These are phyloP conservation scores for Sebastes steindachneri DNA, from an alignment of 2,797 vertebrate species.

Conservation along the genomic window DNA sequence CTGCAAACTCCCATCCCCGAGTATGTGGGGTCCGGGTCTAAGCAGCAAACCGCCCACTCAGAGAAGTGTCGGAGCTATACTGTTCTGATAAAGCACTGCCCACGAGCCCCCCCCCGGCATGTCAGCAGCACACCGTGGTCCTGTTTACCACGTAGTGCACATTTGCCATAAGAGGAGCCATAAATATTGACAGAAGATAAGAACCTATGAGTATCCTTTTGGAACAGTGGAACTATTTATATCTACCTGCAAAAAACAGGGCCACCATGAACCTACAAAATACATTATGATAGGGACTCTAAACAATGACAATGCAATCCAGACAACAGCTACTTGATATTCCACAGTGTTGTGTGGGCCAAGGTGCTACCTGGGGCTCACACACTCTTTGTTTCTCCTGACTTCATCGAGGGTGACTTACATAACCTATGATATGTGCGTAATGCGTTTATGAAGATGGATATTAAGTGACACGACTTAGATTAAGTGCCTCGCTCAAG, in stretches of 20 bases:
- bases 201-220: constrained; percentile 23
- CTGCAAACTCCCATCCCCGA: constrained; percentile 71
- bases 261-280: constrained; percentile 4
- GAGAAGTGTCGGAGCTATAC: constrained; percentile 52
- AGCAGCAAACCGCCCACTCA: constrained; percentile 75
- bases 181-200: constrained; percentile 37
- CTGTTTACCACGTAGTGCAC: constrained; percentile 43
- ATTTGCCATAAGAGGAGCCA: constrained; percentile 44
- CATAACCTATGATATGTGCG: constrained; percentile 64
- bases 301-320: constrained; percentile 61
- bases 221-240: constrained; percentile 20
- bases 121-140: constrained; percentile 30
- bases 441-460: constrained; percentile 75
- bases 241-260: constrained; percentile 3
- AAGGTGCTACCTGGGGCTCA: constrained; percentile 33
- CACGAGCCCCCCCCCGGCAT: constrained; percentile 19
- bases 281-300: constrained; percentile 24
- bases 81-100: constrained; percentile 67
- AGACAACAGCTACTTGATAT: constrained; percentile 55
- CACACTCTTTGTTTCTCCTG: constrained; percentile 56
- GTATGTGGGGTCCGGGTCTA: constrained; percentile 59
- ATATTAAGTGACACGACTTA: constrained; percentile 77
- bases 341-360: constrained; percentile 26
- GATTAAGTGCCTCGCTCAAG: constrained; percentile 76
- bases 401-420: constrained; percentile 71